Conservation (phyloP, 2,113 vertebrate species). For the Neofelis nebulosa region DNA sequence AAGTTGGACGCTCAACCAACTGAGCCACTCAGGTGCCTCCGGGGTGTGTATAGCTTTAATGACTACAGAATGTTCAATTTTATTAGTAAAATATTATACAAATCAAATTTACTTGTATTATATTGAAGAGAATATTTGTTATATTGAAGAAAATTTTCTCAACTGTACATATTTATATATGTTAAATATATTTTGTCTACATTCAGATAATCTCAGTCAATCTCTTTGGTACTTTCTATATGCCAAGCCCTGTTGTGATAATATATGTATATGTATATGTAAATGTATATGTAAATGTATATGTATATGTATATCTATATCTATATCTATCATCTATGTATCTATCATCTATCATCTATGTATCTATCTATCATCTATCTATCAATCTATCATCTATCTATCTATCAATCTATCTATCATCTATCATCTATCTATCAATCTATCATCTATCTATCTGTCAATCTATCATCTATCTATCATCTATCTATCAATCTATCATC, state of each 20-base stretch:
- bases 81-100: neutral
- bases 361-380: too few relatives aligned
- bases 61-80: neutral
- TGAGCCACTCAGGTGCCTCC: too few relatives aligned
- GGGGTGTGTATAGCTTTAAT: neutral
- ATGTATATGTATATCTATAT: too few relatives aligned
- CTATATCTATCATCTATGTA: too few relatives aligned
- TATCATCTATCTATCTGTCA: too few relatives aligned
- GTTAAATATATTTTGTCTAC: neutral
- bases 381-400: too few relatives aligned
- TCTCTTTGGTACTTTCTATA: neutral
- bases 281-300: neutral
- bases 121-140: neutral
- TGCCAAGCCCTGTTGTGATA: neutral
- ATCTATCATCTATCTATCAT: too few relatives aligned
- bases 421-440: too few relatives aligned
- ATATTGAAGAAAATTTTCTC: slow-evolving; percentile 6
- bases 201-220: neutral
- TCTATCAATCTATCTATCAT: too few relatives aligned
- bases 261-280: neutral
- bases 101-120: neutral
- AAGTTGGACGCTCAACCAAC: too few relatives aligned
- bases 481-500: too few relatives aligned
- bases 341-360: too few relatives aligned
- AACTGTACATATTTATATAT: neutral